Conservation (phyloP, 1,140 invertebrate species). For the Sesamia nonagrioides region DNA sequence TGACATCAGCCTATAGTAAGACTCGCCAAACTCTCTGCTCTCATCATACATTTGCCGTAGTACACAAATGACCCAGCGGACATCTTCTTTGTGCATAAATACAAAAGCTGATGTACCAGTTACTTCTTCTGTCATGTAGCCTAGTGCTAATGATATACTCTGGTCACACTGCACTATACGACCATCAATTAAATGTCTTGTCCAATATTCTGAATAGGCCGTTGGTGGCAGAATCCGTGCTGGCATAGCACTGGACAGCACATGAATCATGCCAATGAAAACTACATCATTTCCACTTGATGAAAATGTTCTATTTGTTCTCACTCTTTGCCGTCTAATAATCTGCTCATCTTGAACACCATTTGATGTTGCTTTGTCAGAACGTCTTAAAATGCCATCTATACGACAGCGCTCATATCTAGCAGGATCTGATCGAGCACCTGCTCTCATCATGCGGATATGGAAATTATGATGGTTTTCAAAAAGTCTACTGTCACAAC, state of each 20-base stretch:
- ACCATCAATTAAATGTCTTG: conserved; percentile 94
- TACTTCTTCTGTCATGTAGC: conserved; percentile 95
- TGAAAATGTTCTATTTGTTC: conserved; percentile 85
- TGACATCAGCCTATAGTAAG: conserved; percentile 94
- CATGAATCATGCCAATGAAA: conserved; percentile 91
- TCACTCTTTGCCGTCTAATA: conserved; percentile 85
- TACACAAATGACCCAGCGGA: conserved; percentile 94
- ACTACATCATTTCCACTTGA: conserved; percentile 89
- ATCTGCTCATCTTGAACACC: conserved; percentile 85
- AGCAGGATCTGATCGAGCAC: conserved; percentile 90
- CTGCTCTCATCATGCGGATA: conserved; percentile 89
- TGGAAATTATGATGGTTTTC: conserved; percentile 87
- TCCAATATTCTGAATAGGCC: conserved; percentile 94
- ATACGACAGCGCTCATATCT: conserved; percentile 91
- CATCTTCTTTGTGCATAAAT: conserved; percentile 96
- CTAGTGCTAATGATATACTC: conserved; percentile 94
- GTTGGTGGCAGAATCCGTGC: conserved; percentile 91
- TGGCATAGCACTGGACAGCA: conserved; percentile 91
- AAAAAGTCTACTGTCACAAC: conserved; percentile 72
- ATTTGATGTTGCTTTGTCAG: conserved; percentile 86
- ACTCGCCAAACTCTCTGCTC: conserved; percentile 92
- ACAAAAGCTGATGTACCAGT: conserved; percentile 93
- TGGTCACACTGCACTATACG: conserved; percentile 96
- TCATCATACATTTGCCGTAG: conserved; percentile 95
- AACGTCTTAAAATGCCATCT: conserved; percentile 87